Evolutionary conservation across 1,140 invertebrate species (phyloP).

Genomic region (Leptopilina clavipes): DNA sequence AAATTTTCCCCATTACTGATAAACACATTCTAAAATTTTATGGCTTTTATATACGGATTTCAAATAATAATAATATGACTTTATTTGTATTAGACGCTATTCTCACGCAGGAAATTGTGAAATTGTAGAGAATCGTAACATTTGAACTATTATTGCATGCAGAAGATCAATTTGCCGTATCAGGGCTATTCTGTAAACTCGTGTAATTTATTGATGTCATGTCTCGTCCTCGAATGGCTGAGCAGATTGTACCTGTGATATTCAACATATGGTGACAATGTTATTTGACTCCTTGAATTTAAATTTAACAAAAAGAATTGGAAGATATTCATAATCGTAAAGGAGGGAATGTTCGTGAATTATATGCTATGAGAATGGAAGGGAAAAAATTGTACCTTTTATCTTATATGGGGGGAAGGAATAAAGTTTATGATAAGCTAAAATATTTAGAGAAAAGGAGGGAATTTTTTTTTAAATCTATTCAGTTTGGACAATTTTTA

Average conservation of each 20-base stretch:
- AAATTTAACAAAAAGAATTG: background rate
- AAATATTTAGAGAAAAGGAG: no score
- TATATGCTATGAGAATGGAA: background rate
- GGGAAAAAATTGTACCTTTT: background rate
- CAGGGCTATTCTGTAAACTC: background rate
- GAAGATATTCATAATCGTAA: background rate
- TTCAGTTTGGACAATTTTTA: no score
- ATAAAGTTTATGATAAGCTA: no score
- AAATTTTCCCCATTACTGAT: background rate
- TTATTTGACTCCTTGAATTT: background rate
- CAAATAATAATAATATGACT: no score
- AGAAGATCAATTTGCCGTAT: constrained; percentile 6
- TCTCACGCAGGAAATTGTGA: background rate
- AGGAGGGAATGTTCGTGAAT: background rate
- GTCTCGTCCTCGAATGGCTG: background rate
- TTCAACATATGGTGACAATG: background rate
- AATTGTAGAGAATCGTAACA: background rate
- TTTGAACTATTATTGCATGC: constrained; percentile 9
- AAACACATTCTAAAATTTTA: background rate
- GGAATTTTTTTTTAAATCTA: no score
- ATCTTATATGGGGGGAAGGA: background rate
- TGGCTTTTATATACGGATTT: background rate
- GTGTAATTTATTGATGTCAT: constrained; percentile 8
- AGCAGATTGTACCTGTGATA: background rate
- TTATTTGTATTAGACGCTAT: background rate